These are phyloP conservation scores for Stratiomys singularior DNA, from an alignment of 2,888 invertebrate genomes.

Conservation along the genomic window DNA sequence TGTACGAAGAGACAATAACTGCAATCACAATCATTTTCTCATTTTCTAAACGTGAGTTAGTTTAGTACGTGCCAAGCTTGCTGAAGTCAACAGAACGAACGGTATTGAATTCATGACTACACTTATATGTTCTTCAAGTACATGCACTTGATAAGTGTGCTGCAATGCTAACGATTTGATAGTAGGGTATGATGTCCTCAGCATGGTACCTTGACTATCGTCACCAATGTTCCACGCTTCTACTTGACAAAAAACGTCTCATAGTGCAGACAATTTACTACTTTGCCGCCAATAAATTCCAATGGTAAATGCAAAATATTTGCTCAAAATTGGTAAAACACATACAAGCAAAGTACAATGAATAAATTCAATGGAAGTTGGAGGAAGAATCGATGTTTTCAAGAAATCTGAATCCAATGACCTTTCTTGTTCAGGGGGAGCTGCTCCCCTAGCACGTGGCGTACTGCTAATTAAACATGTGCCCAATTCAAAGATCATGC, in stretches of 20 bases:
- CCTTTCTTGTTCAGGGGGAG: neutral
- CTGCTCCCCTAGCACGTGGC: neutral
- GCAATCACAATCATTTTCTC: constrained; percentile 39
- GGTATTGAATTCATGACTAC: constrained; percentile 26
- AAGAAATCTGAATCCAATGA: neutral
- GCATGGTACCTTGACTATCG: neutral
- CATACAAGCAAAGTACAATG: too few relatives aligned
- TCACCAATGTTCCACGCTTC: too few relatives aligned
- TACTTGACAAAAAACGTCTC: too few relatives aligned
- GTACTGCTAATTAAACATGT: neutral
- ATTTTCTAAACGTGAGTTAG: constrained; percentile 39
- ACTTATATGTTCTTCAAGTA: constrained; percentile 21
- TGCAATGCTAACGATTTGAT: constrained; percentile 10
- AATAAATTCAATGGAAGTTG: too few relatives aligned
- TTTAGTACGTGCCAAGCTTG: constrained; percentile 41
- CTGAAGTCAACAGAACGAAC: neutral
- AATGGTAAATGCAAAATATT: too few relatives aligned
- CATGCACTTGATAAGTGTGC: constrained; percentile 26
- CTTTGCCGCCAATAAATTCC: too few relatives aligned
- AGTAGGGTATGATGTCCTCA: neutral
- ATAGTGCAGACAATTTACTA: too few relatives aligned
- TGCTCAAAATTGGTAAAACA: too few relatives aligned
- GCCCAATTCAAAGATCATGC: constrained; percentile 34
- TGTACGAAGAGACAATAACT: constrained; percentile 29
- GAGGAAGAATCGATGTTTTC: neutral